phyloP scores from a whole-genome alignment of 2,888 invertebrate species.

The Diaperis boleti region DNA sequence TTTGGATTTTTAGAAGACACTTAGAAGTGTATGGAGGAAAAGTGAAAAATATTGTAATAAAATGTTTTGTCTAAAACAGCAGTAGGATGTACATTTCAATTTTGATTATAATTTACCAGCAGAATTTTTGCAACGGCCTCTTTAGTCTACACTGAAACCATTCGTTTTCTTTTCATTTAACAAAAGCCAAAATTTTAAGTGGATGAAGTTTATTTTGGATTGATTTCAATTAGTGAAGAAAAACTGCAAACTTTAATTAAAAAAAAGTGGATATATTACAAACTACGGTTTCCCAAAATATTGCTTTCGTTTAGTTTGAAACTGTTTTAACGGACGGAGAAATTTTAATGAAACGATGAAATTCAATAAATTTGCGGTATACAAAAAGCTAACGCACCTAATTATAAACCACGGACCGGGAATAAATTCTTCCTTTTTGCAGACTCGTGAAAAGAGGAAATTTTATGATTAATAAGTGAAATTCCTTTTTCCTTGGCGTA shows the following conservation, averaged over 20 bases:
- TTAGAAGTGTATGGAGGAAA: no score
- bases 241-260: no score
- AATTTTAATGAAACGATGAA: conserved; percentile 33
- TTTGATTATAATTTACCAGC: not conserved
- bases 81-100: not conserved
- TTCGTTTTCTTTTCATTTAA: no score
- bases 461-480: conserved; percentile 50
- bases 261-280: no score
- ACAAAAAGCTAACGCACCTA: conserved; percentile 17
- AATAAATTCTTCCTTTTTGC: conserved; percentile 45
- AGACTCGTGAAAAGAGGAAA: conserved; percentile 45
- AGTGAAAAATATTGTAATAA: no score
- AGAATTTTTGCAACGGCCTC: not conserved
- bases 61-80: not conserved
- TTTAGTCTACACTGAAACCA: no score
- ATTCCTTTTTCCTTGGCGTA: conserved; percentile 43
- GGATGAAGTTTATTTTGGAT: no score
- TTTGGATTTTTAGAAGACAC: no score
- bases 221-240: no score
- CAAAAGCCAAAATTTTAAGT: no score
- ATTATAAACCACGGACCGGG: conserved; percentile 37
- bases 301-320: no score
- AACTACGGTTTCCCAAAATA: no score
- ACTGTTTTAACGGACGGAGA: not conserved
- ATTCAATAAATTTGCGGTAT: conserved; percentile 30